phyloP scores from a whole-genome alignment of 2,797 vertebrate genomes.

The Poecilia gillii region DNA sequence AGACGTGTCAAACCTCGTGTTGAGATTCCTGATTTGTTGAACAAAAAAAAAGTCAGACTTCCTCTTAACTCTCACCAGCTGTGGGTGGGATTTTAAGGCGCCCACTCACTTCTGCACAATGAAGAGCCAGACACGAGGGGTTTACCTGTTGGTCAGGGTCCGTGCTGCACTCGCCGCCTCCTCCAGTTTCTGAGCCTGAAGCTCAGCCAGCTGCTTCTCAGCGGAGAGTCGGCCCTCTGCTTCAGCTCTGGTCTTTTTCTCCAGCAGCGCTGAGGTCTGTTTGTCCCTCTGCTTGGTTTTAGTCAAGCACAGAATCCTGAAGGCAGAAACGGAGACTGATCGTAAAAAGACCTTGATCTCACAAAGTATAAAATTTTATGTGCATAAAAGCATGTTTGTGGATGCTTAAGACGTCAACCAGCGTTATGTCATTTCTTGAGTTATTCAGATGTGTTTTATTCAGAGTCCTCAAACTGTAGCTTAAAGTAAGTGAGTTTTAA shows the following conservation, averaged over 20 bases:
- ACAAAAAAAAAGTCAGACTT: neutral
- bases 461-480: neutral
- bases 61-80: neutral
- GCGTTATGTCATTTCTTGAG: neutral
- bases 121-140: slow-evolving; percentile 3
- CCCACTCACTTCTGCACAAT: slow-evolving; percentile 6
- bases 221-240: slow-evolving; percentile 76
- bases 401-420: neutral
- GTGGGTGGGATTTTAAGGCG: neutral
- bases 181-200: slow-evolving; percentile 81
- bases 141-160: slow-evolving; percentile 77
- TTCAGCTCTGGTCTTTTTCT: slow-evolving; percentile 83
- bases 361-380: neutral
- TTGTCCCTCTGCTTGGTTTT: slow-evolving; percentile 87
- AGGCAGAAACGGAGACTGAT: neutral
- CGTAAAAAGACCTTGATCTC: neutral
- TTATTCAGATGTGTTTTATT: neutral
- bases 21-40: neutral
- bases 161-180: slow-evolving; percentile 77
- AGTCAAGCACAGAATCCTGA: slow-evolving; percentile 82
- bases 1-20: neutral
- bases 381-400: neutral
- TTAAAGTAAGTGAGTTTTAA: neutral
- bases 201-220: slow-evolving; percentile 82
- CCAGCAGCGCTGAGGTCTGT: slow-evolving; percentile 80